phyloP scores from a whole-genome alignment of 1,140 invertebrate genomes.

The silkworm (Bombyx mori) region DNA sequence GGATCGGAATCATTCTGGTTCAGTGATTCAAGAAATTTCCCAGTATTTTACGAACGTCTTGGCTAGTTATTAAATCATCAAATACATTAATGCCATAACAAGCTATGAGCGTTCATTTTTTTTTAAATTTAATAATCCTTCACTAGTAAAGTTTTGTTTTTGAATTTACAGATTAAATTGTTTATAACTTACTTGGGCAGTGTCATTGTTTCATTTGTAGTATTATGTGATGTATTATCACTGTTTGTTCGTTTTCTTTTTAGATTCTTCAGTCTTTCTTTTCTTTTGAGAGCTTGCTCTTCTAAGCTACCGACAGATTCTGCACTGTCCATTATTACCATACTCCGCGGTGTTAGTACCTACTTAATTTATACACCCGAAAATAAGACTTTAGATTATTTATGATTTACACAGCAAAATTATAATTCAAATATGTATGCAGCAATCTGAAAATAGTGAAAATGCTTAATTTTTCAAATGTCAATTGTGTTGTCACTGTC shows the following conservation, averaged over 20 bases:
- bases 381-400: too few species aligned
- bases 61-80: too few species aligned
- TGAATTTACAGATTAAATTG: too few species aligned
- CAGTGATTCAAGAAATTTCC: too few species aligned
- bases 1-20: too few species aligned
- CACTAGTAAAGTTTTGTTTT: too few species aligned
- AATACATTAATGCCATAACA: too few species aligned
- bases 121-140: too few species aligned
- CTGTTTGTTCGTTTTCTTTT: constrained; percentile 74
- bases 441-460: background rate
- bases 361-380: too few species aligned
- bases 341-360: constrained; percentile 8
- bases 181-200: constrained; percentile 63
- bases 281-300: constrained; percentile 84
- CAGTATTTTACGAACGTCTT: too few species aligned
- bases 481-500: background rate
- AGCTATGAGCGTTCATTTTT: too few species aligned
- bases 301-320: constrained; percentile 77
- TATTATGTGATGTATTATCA: constrained; percentile 25
- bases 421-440: background rate
- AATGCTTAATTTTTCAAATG: background rate
- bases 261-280: constrained; percentile 81
- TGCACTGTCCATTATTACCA: constrained; percentile 54
- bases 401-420: background rate
- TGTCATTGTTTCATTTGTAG: constrained; percentile 21